phyloP scores from a whole-genome alignment of 2,797 vertebrate genomes.

The Peromyscus eremicus region DNA sequence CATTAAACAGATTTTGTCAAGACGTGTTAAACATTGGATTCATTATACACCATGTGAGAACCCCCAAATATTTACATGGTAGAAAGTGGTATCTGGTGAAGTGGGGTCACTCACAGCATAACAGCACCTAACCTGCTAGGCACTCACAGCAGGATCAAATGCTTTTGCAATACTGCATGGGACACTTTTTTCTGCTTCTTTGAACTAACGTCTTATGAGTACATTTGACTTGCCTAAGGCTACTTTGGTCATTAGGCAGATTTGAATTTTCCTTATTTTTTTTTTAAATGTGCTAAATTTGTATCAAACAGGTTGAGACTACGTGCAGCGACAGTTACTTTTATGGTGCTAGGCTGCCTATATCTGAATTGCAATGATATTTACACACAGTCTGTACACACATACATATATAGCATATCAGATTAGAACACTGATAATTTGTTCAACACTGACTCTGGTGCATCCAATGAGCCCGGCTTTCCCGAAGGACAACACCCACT shows the following conservation, averaged over 20 bases:
- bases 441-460: not conserved
- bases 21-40: not conserved
- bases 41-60: not conserved
- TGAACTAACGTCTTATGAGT: not conserved
- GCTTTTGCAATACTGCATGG: not conserved
- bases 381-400: not conserved
- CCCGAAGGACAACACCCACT: not conserved
- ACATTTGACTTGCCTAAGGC: not conserved
- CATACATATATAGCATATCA: not conserved
- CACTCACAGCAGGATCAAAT: not conserved
- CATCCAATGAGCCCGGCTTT: not conserved
- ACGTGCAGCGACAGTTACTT: not conserved
- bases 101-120: not conserved
- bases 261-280: constrained; percentile 56
- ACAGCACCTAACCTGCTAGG: not conserved
- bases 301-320: not conserved
- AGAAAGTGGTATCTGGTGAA: not conserved
- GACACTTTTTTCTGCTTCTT: not conserved
- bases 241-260: constrained; percentile 9
- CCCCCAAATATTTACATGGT: not conserved
- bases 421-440: not conserved
- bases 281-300: not conserved
- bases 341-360: not conserved
- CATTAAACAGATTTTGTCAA: not conserved
- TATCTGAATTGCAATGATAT: not conserved